A percentile compares a stretch with the other conserved stretches of the same genome.
Evolutionary conservation across 92 coral and sea anemone genomes (phyloP).

Genomic region (Diadumene lineata): DNA sequence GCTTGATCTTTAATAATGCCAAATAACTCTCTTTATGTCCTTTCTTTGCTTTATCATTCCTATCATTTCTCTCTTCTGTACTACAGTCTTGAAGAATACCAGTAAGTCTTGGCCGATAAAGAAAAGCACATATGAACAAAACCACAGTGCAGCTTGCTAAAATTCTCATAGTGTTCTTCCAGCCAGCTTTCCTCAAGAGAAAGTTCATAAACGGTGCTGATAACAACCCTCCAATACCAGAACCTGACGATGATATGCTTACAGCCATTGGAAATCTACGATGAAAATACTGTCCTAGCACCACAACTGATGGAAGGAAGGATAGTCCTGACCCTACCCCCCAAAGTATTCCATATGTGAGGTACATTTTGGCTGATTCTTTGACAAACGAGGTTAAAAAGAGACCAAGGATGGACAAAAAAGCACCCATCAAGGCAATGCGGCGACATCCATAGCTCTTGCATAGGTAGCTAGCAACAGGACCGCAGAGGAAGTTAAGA

Average conservation of each 20-base stretch:
- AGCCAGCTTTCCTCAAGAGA: constrained; percentile 61
- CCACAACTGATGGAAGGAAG: constrained; percentile 82
- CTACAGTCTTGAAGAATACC: constrained; percentile 5
- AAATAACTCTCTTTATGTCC: neutral
- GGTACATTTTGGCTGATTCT: constrained; percentile 83
- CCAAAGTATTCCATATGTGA: constrained; percentile 94
- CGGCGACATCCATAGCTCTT: constrained; percentile 89
- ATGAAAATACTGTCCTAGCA: constrained; percentile 89
- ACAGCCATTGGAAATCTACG: constrained; percentile 72
- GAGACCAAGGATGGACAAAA: constrained; percentile 83
- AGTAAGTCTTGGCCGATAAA: constrained; percentile 74
- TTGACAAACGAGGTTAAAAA: constrained; percentile 86
- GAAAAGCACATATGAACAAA: constrained; percentile 56
- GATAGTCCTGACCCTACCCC: constrained; percentile 94
- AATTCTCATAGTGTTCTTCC: constrained; percentile 83
- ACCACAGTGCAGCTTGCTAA: constrained; percentile 66
- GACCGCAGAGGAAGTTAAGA: constrained; percentile 90
- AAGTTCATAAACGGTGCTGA: constrained; percentile 81
- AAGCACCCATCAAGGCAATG: constrained; percentile 71
- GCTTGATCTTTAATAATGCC: constrained; percentile 68
- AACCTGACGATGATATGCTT: constrained; percentile 90
- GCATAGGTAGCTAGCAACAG: constrained; percentile 80
- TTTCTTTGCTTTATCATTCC: neutral
- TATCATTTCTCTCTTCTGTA: constrained; percentile 16
- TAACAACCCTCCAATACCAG: constrained; percentile 85